These are phyloP conservation scores for Corella eumyota DNA, from an alignment of 23 tunicate species.

Conservation along the genomic window DNA sequence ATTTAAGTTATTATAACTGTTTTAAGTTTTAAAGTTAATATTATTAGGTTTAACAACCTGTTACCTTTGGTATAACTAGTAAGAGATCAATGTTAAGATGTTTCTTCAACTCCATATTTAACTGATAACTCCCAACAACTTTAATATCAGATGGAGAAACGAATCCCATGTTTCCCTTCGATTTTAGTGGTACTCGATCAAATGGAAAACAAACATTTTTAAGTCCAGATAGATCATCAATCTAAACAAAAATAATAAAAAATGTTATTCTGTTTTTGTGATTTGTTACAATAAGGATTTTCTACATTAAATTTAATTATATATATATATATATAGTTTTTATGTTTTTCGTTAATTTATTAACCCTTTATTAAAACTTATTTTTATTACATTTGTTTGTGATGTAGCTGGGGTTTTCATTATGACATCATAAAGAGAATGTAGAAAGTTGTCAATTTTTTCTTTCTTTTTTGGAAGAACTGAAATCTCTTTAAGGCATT, in stretches of 20 bases:
- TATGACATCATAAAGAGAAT: slow-evolving; percentile 20
- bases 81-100: slow-evolving; percentile 24
- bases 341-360: too few species aligned
- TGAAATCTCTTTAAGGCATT: slow-evolving; percentile 27
- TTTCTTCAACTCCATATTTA: slow-evolving; percentile 15
- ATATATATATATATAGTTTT: too few species aligned
- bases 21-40: background rate
- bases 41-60: too few species aligned
- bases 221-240: slow-evolving; percentile 2
- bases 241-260: too few species aligned
- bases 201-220: slow-evolving; percentile 25
- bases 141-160: slow-evolving; percentile 30
- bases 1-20: too few species aligned
- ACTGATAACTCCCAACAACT: slow-evolving; percentile 37
- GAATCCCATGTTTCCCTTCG: slow-evolving; percentile 37
- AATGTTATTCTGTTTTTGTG: too few species aligned
- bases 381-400: slow-evolving; percentile 1
- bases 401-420: slow-evolving; percentile 6
- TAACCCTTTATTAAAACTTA: too few species aligned
- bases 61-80: slow-evolving; percentile 39
- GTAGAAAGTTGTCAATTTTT: slow-evolving; percentile 21
- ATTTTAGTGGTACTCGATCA: slow-evolving; percentile 27
- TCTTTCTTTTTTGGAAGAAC: background rate
- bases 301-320: too few species aligned
- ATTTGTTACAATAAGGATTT: too few species aligned